Conservation (phyloP, 2,797 vertebrate genomes). For the Tapirus indicus region DNA sequence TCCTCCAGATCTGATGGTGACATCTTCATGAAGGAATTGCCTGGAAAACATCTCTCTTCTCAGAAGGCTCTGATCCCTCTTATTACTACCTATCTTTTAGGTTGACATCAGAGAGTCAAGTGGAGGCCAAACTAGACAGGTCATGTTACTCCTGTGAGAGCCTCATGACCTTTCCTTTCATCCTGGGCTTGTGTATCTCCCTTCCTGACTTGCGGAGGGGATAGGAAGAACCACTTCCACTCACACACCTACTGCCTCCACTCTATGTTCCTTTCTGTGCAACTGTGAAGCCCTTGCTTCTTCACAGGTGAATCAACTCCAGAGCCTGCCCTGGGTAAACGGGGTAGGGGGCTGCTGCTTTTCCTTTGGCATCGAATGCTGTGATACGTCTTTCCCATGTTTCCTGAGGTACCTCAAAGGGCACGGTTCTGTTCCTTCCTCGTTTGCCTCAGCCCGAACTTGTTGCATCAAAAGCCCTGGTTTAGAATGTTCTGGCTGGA, state of each 20-base stretch:
- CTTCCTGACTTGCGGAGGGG: not conserved
- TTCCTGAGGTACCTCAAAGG: conserved; percentile 46
- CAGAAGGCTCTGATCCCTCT: not conserved
- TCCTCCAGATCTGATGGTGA: conserved; percentile 38
- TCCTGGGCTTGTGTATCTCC: not conserved
- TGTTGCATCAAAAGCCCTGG: conserved; percentile 41
- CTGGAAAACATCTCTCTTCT: conserved; percentile 35
- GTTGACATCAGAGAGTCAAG: not conserved
- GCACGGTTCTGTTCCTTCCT: conserved; percentile 39
- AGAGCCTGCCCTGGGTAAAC: not conserved
- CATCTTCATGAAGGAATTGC: conserved; percentile 47
- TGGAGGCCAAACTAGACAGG: conserved; percentile 14
- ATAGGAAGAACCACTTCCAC: conserved; percentile 25
- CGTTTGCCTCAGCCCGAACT: conserved; percentile 50
- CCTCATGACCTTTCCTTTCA: conserved; percentile 41
- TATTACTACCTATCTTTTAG: conserved; percentile 18
- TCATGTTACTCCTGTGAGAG: not conserved
- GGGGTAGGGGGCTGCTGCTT: not conserved
- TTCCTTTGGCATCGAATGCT: not conserved
- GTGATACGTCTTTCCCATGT: not conserved
- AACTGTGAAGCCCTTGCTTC: conserved; percentile 6
- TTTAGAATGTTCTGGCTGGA: conserved; percentile 41
- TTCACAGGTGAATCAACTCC: not conserved
- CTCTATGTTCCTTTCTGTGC: not conserved
- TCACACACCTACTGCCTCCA: not conserved